phyloP scores from a whole-genome alignment of 2,888 invertebrate species.

The Athalia circularis region DNA sequence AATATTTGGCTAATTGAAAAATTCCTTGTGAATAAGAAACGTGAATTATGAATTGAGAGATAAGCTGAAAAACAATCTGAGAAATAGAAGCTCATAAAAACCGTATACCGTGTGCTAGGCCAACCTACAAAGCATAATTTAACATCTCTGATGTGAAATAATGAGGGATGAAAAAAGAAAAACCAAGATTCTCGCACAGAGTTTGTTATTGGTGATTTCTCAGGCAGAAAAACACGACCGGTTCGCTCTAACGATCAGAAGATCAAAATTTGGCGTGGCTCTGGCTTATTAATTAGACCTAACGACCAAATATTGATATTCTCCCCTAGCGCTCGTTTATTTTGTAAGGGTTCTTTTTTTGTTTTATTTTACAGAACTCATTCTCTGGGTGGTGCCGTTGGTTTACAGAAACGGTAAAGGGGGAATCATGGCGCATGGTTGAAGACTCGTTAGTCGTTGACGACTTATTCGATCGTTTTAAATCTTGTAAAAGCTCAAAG shows the following conservation, averaged over 20 bases:
- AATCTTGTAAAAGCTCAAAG: too few relatives aligned
- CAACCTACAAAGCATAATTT: not conserved
- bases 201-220: slow-evolving; percentile 18
- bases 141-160: not conserved
- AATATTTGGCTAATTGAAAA: too few relatives aligned
- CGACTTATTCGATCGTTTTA: too few relatives aligned
- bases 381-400: not conserved
- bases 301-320: slow-evolving; percentile 38
- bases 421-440: slow-evolving; percentile 7
- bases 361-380: not conserved
- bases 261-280: slow-evolving; percentile 5
- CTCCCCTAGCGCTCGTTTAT: not conserved
- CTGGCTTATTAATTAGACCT: slow-evolving; percentile 32
- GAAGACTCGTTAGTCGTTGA: slow-evolving; percentile 30
- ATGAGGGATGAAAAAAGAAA: not conserved
- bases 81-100: too few relatives aligned
- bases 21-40: too few relatives aligned
- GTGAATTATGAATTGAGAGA: too few relatives aligned
- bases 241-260: slow-evolving; percentile 4
- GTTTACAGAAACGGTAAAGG: not conserved
- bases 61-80: too few relatives aligned
- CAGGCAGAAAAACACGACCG: not conserved
- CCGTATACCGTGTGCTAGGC: too few relatives aligned
- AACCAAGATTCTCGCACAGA: not conserved
- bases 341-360: not conserved